A percentile compares a stretch with the other conserved stretches of the same genome.
phyloP scores from a whole-genome alignment of 2,113 vertebrate genomes.

The Oncorhynchus mykiss region DNA sequence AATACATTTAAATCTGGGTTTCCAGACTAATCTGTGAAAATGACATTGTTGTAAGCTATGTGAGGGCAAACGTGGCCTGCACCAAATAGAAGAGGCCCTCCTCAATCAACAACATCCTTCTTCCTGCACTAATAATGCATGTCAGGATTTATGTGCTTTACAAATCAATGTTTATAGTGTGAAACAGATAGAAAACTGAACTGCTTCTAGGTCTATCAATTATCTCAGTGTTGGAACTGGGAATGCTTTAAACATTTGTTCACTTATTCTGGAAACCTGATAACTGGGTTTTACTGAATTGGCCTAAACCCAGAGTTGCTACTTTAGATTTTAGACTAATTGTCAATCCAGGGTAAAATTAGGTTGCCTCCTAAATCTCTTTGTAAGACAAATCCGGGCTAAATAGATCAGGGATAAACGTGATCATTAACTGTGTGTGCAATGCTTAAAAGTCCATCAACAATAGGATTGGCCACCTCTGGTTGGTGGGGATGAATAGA shows the following conservation, averaged over 20 bases:
- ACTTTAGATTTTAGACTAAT: not conserved
- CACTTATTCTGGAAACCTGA: not conserved
- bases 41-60: not conserved
- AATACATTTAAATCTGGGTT: not conserved
- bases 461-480: constrained; percentile 1
- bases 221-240: too few relatives aligned
- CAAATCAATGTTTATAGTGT: too few relatives aligned
- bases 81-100: not conserved
- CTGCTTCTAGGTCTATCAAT: too few relatives aligned
- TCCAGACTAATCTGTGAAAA: not conserved
- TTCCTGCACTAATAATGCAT: too few relatives aligned
- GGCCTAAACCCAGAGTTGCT: not conserved
- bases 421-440: too few relatives aligned
- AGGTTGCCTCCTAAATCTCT: not conserved
- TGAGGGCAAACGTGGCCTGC: not conserved
- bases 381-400: too few relatives aligned
- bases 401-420: not conserved
- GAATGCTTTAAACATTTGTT: too few relatives aligned
- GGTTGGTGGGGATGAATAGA: not conserved
- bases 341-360: not conserved
- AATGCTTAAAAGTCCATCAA: not conserved
- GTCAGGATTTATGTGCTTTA: too few relatives aligned
- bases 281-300: not conserved
- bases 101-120: not conserved
- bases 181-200: too few relatives aligned